These are phyloP conservation scores for Chymomyza amoena DNA, from an alignment of 2,888 invertebrate genomes.

Conservation along the genomic window DNA sequence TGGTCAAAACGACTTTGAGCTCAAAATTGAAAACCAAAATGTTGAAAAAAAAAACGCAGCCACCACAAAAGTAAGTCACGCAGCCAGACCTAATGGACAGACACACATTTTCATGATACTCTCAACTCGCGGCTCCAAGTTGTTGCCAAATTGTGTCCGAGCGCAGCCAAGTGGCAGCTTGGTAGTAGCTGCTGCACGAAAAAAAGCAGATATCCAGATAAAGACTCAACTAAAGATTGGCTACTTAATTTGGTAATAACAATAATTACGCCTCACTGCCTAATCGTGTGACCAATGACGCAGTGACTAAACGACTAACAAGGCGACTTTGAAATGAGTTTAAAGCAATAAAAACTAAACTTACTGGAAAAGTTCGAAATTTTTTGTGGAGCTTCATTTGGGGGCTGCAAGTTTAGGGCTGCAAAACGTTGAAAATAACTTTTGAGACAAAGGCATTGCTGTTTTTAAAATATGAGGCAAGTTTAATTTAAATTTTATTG, in stretches of 20 bases:
- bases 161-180: constrained; percentile 23
- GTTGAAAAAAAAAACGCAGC: constrained; percentile 41
- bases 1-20: constrained; percentile 70
- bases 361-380: not conserved
- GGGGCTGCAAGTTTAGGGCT: too few relatives aligned
- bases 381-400: not conserved
- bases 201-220: constrained; percentile 42
- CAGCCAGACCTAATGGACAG: constrained; percentile 32
- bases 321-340: not conserved
- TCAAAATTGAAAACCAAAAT: constrained; percentile 62
- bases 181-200: constrained; percentile 10
- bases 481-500: too few relatives aligned
- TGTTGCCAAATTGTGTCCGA: constrained; percentile 59
- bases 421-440: too few relatives aligned
- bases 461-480: too few relatives aligned
- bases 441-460: too few relatives aligned
- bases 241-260: constrained; percentile 72
- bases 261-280: constrained; percentile 72
- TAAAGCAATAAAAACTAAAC: not conserved
- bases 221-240: constrained; percentile 64
- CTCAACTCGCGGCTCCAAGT: constrained; percentile 38
- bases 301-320: constrained; percentile 10
- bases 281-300: constrained; percentile 64
- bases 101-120: constrained; percentile 29
- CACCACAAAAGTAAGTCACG: constrained; percentile 60